Evolutionary conservation across 2,797 vertebrate species (phyloP).

Genomic region (Calcarius lapponicus): DNA sequence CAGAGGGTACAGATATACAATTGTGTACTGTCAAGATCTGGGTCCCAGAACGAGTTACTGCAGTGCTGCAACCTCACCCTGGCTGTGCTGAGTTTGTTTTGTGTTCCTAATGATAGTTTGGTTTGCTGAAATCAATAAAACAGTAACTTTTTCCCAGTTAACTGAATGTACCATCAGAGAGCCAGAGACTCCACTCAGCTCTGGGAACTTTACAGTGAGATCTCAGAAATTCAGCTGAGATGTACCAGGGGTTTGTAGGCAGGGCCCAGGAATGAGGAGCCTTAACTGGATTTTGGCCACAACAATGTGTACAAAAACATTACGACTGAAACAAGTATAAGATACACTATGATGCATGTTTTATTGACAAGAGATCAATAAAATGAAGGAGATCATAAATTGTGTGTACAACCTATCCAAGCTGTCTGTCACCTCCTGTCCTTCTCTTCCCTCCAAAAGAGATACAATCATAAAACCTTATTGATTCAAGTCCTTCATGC

Average conservation of each 20-base stretch:
- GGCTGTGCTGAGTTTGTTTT: not conserved
- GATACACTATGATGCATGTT: not conserved
- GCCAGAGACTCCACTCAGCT: not conserved
- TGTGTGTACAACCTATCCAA: not conserved
- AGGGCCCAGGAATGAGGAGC: not conserved
- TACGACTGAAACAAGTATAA: not conserved
- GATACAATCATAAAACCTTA: not conserved
- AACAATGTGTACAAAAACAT: fast-evolving
- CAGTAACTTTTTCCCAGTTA: not conserved
- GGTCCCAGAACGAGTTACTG: not conserved
- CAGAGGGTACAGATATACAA: not conserved
- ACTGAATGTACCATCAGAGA: not conserved
- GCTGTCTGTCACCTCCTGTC: not conserved
- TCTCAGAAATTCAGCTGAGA: not conserved
- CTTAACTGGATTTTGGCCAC: not conserved
- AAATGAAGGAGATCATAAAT: not conserved
- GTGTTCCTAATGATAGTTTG: not conserved
- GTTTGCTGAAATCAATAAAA: not conserved
- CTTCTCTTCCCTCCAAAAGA: not conserved
- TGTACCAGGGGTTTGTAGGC: not conserved
- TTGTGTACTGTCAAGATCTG: not conserved
- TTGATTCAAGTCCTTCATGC: not conserved
- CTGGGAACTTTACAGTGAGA: not conserved
- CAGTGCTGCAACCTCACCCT: not conserved
- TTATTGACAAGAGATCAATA: not conserved